These are phyloP conservation scores for Blennius ocellaris DNA, from an alignment of 2,113 vertebrate species.

Conservation along the genomic window DNA sequence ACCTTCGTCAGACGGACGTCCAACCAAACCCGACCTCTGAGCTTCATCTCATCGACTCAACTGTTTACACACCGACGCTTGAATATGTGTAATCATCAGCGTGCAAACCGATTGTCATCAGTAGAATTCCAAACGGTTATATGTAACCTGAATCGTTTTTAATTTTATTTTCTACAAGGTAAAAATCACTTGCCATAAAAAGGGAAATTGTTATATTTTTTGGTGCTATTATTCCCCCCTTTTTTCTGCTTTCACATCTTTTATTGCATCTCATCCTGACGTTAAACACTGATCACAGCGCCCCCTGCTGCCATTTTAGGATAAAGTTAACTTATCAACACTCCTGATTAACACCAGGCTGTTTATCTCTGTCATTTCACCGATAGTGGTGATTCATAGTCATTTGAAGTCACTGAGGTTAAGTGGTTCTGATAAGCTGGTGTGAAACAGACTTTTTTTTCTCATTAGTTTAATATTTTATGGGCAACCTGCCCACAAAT, in stretches of 20 bases:
- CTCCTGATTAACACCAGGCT: too few species aligned
- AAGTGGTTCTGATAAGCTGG: too few species aligned
- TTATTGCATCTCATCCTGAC: not conserved
- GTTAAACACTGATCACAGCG: too few species aligned
- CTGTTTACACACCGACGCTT: conserved; percentile 42
- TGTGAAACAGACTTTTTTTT: too few species aligned
- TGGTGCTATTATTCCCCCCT: conserved; percentile 22
- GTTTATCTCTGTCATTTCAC: too few species aligned
- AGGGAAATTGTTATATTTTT: conserved; percentile 53
- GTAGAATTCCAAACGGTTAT: conserved; percentile 39
- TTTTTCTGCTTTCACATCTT: not conserved
- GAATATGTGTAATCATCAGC: conserved; percentile 36
- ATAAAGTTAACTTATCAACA: too few species aligned
- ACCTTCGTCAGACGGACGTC: conserved; percentile 16
- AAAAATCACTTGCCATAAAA: conserved; percentile 64
- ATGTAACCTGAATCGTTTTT: conserved; percentile 44
- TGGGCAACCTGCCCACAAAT: too few species aligned
- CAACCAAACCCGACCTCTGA: conserved; percentile 42
- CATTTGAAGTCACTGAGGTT: too few species aligned
- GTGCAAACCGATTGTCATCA: conserved; percentile 20
- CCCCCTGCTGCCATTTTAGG: too few species aligned
- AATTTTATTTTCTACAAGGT: conserved; percentile 60
- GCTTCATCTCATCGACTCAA: conserved; percentile 15
- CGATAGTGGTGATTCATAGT: too few species aligned
- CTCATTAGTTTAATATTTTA: too few species aligned